A percentile compares a stretch with the other conserved stretches of the same genome.
These are phyloP conservation scores for Sycophaga agraensis DNA, from an alignment of 1,140 invertebrate genomes.

Conservation along the genomic window DNA sequence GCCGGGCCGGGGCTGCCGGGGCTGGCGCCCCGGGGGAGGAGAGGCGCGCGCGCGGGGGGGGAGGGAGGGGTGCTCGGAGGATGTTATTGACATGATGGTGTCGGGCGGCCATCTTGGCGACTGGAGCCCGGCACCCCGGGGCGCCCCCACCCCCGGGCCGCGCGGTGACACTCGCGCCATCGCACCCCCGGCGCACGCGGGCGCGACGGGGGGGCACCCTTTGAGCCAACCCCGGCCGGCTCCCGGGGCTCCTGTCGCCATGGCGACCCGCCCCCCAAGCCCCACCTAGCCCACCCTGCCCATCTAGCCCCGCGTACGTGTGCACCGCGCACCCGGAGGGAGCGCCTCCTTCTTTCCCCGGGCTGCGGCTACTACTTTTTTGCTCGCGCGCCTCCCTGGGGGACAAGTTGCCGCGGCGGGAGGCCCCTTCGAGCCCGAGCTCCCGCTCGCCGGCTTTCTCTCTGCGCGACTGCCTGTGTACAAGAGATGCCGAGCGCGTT, in stretches of 20 bases:
- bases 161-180: neutral
- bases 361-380: no score
- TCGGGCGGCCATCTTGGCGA: slow-evolving; percentile 62
- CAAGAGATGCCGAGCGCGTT: no score
- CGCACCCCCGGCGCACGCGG: neutral
- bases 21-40: no score
- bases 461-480: no score
- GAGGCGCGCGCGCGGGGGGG: slow-evolving; percentile 34
- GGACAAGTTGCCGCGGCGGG: no score
- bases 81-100: slow-evolving; percentile 64
- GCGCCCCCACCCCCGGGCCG: slow-evolving; percentile 47
- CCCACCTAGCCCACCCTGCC: slow-evolving; percentile 8
- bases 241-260: slow-evolving; percentile 46
- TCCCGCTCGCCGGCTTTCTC: no score
- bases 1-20: no score
- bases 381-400: no score
- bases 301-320: neutral
- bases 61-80: slow-evolving; percentile 40
- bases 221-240: slow-evolving; percentile 44
- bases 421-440: neutral
- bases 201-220: slow-evolving; percentile 40
- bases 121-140: slow-evolving; percentile 33
- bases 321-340: neutral
- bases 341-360: no score
- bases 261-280: slow-evolving; percentile 47